Conservation (phyloP, 2,113 vertebrate genomes). For the Sakesphorus luctuosus region DNA sequence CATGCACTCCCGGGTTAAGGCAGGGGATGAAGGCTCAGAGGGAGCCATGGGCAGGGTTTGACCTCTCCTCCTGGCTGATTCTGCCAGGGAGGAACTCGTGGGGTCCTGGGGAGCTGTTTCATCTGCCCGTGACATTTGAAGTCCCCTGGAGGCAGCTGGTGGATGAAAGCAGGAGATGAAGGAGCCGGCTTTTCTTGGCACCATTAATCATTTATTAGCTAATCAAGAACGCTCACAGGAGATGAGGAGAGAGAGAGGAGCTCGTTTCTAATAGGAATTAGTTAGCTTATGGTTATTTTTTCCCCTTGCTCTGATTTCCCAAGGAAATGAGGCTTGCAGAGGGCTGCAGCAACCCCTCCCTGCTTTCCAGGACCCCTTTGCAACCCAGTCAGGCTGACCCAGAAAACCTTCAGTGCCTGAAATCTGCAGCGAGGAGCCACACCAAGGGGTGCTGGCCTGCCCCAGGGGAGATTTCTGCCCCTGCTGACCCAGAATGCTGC, state of each 20-base stretch:
- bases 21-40: neutral
- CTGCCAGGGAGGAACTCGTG: fast-evolving
- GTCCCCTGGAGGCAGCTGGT: constrained; percentile 27
- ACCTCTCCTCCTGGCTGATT: neutral
- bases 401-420: fast-evolving
- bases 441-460: neutral
- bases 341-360: neutral
- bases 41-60: neutral
- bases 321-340: neutral
- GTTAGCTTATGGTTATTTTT: constrained; percentile 38
- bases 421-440: fast-evolving
- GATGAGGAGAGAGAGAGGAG: constrained; percentile 21
- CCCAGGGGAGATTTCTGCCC: neutral
- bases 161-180: constrained; percentile 60
- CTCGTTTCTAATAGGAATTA: constrained; percentile 61
- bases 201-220: constrained; percentile 69
- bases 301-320: constrained; percentile 6
- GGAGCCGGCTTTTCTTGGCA: constrained; percentile 32
- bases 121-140: neutral
- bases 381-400: neutral
- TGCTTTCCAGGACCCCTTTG: fast-evolving
- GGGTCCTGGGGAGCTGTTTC: neutral
- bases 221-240: constrained; percentile 54
- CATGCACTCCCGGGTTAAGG: fast-evolving
- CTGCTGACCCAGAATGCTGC: neutral